Conservation (phyloP, 1,140 invertebrate species). For the Goniozus legneri region DNA sequence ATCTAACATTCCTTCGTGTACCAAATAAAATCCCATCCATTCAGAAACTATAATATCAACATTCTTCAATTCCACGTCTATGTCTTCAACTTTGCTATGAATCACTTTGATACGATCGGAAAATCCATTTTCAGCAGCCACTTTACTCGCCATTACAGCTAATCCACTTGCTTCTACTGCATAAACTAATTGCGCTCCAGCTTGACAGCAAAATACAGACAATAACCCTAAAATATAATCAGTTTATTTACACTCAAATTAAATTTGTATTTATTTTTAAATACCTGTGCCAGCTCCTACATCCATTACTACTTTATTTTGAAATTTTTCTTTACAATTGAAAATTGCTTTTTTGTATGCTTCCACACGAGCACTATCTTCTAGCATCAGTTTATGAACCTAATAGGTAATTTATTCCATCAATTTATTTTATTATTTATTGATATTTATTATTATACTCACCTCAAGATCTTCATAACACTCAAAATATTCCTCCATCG, state of each 20-base stretch:
- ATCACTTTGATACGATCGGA: constrained; percentile 62
- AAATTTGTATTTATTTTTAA: too few species aligned
- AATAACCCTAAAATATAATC: constrained; percentile 67
- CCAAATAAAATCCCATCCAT: constrained; percentile 99
- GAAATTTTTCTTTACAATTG: constrained; percentile 66
- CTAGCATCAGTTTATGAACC: constrained; percentile 76
- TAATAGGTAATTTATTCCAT: constrained; percentile 35
- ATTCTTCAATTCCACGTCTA: constrained; percentile 68
- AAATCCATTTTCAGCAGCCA: constrained; percentile 70
- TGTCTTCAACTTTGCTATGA: constrained; percentile 83
- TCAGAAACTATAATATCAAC: constrained; percentile 97
- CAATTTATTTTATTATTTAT: constrained; percentile 5
- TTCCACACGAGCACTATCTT: constrained; percentile 84
- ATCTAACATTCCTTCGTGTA: constrained; percentile 98
- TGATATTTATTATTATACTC: constrained; percentile 19
- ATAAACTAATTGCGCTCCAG: constrained; percentile 86
- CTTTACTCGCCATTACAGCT: constrained; percentile 77
- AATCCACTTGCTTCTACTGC: constrained; percentile 90
- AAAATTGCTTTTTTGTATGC: constrained; percentile 90
- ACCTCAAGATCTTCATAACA: constrained; percentile 42
- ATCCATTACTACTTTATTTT: constrained; percentile 83
- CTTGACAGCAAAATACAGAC: constrained; percentile 92
- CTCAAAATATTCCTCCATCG: constrained; percentile 33
- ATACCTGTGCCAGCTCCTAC: constrained; percentile 82
- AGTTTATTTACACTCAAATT: constrained; percentile 2